Conservation (phyloP, 2,797 vertebrate genomes). For the Acipenser transmontanus region DNA sequence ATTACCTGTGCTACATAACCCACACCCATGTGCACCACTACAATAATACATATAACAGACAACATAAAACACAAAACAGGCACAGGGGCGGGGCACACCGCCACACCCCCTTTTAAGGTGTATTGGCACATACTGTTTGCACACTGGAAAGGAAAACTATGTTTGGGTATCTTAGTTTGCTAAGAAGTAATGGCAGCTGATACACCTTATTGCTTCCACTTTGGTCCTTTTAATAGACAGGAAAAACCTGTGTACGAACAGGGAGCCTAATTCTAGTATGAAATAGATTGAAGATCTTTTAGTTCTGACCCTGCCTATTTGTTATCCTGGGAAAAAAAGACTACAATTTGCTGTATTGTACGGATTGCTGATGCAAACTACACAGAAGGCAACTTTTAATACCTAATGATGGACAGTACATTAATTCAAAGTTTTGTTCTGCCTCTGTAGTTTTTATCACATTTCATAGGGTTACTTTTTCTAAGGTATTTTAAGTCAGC, state of each 20-base stretch:
- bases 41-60: too few relatives aligned
- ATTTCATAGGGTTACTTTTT: too few relatives aligned
- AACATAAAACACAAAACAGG: too few relatives aligned
- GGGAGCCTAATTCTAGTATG: constrained; percentile 46
- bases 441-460: too few relatives aligned
- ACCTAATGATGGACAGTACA: too few relatives aligned
- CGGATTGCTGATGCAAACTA: constrained; percentile 25
- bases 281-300: constrained; percentile 7
- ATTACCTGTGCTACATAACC: too few relatives aligned
- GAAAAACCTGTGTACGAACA: constrained; percentile 53
- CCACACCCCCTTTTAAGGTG: too few relatives aligned
- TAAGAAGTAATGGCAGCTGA: constrained; percentile 56
- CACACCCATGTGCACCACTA: not conserved
- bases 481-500: too few relatives aligned
- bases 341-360: not conserved
- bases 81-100: too few relatives aligned
- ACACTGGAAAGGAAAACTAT: too few relatives aligned
- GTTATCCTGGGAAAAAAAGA: constrained; percentile 9
- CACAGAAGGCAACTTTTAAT: not conserved
- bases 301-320: constrained; percentile 23
- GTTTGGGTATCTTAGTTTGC: constrained; percentile 35
- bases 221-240: constrained; percentile 42
- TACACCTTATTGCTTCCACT: constrained; percentile 42
- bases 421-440: too few relatives aligned
- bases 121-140: too few relatives aligned